These are phyloP conservation scores for Sternotherus odoratus DNA, from an alignment of 2,797 vertebrate genomes.

Conservation along the genomic window DNA sequence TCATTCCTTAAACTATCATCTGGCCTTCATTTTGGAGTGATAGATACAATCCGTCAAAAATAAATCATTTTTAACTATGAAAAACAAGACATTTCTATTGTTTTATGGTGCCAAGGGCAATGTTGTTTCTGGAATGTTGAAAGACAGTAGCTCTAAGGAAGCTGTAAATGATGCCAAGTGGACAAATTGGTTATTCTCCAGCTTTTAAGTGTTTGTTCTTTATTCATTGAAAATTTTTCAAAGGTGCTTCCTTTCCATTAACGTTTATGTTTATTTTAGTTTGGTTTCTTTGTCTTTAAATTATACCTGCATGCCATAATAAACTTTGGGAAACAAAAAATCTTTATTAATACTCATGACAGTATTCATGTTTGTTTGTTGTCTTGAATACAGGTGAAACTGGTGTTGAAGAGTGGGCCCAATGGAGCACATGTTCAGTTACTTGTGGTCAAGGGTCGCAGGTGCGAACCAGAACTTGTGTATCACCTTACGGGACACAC, in stretches of 20 bases:
- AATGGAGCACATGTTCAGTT: constrained; percentile 99
- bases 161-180: background rate
- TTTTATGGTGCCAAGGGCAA: background rate
- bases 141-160: constrained; percentile 20
- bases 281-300: constrained; percentile 49
- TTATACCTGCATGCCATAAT: constrained; percentile 47
- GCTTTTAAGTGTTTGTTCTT: constrained; percentile 58
- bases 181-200: constrained; percentile 30
- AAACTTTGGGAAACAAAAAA: background rate
- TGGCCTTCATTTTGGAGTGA: background rate
- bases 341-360: constrained; percentile 69
- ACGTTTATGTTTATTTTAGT: constrained; percentile 56
- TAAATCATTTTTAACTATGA: background rate
- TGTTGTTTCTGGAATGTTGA: constrained; percentile 34
- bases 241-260: constrained; percentile 66
- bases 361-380: constrained; percentile 85
- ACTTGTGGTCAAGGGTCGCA: constrained; percentile 99
- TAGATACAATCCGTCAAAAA: constrained; percentile 9
- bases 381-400: constrained; percentile 99
- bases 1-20: background rate
- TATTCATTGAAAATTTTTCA: constrained; percentile 64
- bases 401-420: constrained; percentile 99
- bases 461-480: constrained; percentile 99
- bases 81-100: background rate
- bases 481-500: constrained; percentile 99